Percentiles rank a stretch among this genome's conserved stretches.
Evolutionary conservation across 1,140 invertebrate species (phyloP).

Genomic region (Matsumurasca onukii): DNA sequence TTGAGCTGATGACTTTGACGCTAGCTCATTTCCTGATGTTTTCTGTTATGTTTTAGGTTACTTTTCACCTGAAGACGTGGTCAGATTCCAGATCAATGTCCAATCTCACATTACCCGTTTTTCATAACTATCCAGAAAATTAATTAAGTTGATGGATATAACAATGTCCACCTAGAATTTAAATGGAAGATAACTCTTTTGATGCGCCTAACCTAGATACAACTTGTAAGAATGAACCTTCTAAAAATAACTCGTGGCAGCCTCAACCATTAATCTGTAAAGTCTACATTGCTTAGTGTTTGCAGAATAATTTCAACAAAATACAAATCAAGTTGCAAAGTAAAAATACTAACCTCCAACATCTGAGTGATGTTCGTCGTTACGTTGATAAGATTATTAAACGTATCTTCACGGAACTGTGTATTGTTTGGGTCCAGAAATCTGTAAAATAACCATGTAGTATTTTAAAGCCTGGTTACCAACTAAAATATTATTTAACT

Average conservation of each 20-base stretch:
- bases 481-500: neutral
- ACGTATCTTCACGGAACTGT: constrained; percentile 1
- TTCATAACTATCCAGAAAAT: no score
- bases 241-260: neutral
- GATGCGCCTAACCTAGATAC: neutral
- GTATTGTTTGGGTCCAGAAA: constrained; percentile 25
- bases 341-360: constrained; percentile 28
- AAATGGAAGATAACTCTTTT: neutral
- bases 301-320: neutral
- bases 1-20: no score
- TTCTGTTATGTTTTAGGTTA: no score
- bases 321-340: neutral
- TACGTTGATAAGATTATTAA: neutral
- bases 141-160: no score
- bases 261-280: neutral
- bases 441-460: neutral
- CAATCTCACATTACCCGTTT: no score
- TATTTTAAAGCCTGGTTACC: no score
- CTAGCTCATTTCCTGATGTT: no score
- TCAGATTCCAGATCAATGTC: no score
- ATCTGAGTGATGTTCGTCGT: constrained; percentile 19
- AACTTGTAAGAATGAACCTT: neutral
- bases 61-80: no score
- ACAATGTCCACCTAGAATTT: no score
- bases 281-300: neutral